Base-by-base conservation (phyloP, 2,888 invertebrate genomes). In the Teinopalpus imperialis region DNA sequence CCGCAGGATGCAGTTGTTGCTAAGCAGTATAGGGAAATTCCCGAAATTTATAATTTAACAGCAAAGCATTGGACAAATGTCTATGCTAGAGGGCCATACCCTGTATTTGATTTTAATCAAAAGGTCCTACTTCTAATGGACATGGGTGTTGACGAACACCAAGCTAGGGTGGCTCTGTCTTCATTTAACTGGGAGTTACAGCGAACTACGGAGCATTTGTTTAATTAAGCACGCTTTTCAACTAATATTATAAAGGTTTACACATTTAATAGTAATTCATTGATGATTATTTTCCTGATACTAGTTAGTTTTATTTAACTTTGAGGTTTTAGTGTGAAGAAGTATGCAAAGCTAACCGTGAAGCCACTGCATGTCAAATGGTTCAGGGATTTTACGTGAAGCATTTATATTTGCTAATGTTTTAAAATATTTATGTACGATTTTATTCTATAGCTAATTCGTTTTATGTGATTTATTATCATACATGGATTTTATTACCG, bases 1-100 rank as follows among this genome's bases (percentile, higher is more conserved):
- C 97, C 97, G 1, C 97, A 97, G 74, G 97, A 98, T 81, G 98
- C 98, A 0, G 97, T 99, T 0, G 99, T 99, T 12, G 99, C 99
- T 16, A 95, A 95, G 76, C 99, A 99, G 80, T 99, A 94, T 83
- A 97, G 97, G 90, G 96, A 97, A 63, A 93, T 95, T 69, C 92
- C 92, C 48, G 92, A 94, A 54, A 92, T 98, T 76, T 99, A 98
- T 81, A 91, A 92, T 60, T 87, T 93, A 66, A 99, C 99, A 13
- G 99, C 99, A 16, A 92, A 92, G 68, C 97, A 98, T 89, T 99
- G 99, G 99, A 96, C 98, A 47, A 94, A 95, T 73, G 92, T 93
- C 8, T 99, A 98, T 85, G 99, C 98, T 9, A 95, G 95, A 63
- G 96, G 95, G 86, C 91, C 81, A 41, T 59, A 64, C 8, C 43